Evolutionary conservation across 1,140 invertebrate genomes (phyloP), one percentile per base, ranked within the genome.

Genomic region (Caerostris extrusa): DNA sequence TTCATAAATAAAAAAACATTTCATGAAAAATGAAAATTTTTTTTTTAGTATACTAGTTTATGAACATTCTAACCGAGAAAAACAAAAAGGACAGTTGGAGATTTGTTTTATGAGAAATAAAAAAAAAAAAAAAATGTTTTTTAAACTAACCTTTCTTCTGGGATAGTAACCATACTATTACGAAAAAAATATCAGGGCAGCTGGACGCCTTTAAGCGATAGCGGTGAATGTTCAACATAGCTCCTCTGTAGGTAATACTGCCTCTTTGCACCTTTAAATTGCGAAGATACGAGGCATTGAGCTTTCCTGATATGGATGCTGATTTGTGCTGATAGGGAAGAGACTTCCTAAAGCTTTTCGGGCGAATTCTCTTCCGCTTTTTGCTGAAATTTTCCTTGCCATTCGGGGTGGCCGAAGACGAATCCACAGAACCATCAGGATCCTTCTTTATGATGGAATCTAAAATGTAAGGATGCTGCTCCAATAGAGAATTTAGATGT

Each of bases 141-240:
- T 50, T 17, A 56, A 58, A 60, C 88, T 61, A 53, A 95, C 94
- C 91, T 95, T 95, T 97, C 97, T 95, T 98, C 97, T 57, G 97
- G 97, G 50, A 98, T 97, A 1, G 98, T 98, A 10, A 98, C 98
- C 97, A 98, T 98, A 1, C 98, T 98, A 95, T 98, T 98, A 95
- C 97, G 97, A 95, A 98, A 95, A 98, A 98, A 95, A 99, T 98
- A 96, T 98, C 97, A 1, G 98, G 98, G 96, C 98, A 98, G 34
- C 98, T 98, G 0, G 98, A 98, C 8, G 98, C 98, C 82, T 98
- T 97, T 91, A 98, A 96, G 83, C 97, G 97, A 96, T 98, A 98
- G 90, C 97, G 97, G 55, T 90, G 97, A 88, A 98, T 97, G 95
- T 98, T 98, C 57, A 98, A 96, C 96, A 98, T 97, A 2, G 98